These are phyloP conservation scores for Rhagoletis pomonella DNA, from an alignment of 1,140 invertebrate genomes.

Conservation along the genomic window DNA sequence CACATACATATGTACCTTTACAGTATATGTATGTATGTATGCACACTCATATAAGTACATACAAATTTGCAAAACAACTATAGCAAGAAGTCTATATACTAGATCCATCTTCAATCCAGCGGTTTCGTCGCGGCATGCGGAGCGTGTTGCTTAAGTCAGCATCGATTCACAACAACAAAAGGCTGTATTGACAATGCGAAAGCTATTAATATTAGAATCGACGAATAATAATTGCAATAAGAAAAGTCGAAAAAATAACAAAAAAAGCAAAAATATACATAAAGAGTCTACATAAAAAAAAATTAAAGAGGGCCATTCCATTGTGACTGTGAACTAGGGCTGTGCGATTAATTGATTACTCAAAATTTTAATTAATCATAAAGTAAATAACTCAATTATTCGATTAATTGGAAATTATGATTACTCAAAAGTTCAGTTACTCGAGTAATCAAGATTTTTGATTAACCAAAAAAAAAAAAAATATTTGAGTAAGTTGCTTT, in stretches of 20 bases:
- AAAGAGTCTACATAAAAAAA: too few relatives aligned
- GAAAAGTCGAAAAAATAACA: background rate
- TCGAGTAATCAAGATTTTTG: too few relatives aligned
- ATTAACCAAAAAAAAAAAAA: too few relatives aligned
- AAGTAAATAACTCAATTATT: too few relatives aligned
- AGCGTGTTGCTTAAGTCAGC: background rate
- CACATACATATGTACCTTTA: background rate
- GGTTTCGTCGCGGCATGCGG: background rate
- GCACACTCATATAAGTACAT: background rate
- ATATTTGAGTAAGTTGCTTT: too few relatives aligned
- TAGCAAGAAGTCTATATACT: background rate
- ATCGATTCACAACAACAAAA: conserved; percentile 10
- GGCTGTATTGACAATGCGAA: conserved; percentile 26
- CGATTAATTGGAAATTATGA: too few relatives aligned
- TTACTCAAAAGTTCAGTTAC: too few relatives aligned
- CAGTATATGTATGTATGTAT: background rate
- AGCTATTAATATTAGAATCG: conserved; percentile 47
- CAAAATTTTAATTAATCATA: too few relatives aligned
- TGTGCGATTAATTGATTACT: too few relatives aligned
- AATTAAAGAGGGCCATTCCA: too few relatives aligned
- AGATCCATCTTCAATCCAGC: background rate
- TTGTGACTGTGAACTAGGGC: too few relatives aligned
- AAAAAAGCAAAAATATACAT: too few relatives aligned
- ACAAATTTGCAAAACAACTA: background rate
- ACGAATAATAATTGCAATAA: background rate